Conservation (phyloP, 2,797 vertebrate species). For the Champsocephalus gunnari region DNA sequence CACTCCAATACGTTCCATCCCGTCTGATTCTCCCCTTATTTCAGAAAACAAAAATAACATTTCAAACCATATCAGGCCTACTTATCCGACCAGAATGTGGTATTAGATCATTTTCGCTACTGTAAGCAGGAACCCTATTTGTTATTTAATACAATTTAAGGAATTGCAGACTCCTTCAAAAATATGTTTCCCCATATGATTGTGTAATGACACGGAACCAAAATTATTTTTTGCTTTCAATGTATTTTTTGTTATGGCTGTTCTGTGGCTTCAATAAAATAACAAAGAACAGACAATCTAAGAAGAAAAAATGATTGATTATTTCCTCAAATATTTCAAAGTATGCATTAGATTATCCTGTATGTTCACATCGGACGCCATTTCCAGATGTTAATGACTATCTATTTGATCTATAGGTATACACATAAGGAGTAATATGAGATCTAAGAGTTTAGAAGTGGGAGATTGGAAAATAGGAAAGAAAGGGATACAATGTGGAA, state of each 20-base stretch:
- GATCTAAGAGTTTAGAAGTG: conserved; percentile 1
- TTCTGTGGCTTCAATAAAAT: not conserved
- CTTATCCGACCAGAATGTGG: not conserved
- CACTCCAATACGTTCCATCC: conserved; percentile 50
- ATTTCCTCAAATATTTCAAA: not conserved
- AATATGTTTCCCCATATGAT: not conserved
- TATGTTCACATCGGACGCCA: not conserved
- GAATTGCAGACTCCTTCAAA: not conserved
- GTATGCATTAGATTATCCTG: not conserved
- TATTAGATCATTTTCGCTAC: not conserved
- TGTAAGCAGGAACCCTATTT: not conserved
- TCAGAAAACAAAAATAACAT: conserved; percentile 27
- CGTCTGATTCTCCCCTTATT: conserved; percentile 46
- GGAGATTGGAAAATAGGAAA: conserved; percentile 29
- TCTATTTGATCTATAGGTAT: not conserved
- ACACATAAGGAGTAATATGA: not conserved
- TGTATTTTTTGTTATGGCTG: too few relatives aligned
- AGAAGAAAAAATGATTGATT: not conserved
- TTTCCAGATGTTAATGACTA: not conserved
- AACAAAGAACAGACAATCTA: not conserved
- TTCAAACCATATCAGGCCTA: conserved; percentile 28
- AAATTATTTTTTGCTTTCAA: not conserved
- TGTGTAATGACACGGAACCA: too few relatives aligned
- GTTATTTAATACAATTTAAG: not conserved
- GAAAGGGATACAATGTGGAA: conserved; percentile 7